These are phyloP conservation scores for Channa striata DNA, from an alignment of 2,797 vertebrate genomes.

Conservation along the genomic window DNA sequence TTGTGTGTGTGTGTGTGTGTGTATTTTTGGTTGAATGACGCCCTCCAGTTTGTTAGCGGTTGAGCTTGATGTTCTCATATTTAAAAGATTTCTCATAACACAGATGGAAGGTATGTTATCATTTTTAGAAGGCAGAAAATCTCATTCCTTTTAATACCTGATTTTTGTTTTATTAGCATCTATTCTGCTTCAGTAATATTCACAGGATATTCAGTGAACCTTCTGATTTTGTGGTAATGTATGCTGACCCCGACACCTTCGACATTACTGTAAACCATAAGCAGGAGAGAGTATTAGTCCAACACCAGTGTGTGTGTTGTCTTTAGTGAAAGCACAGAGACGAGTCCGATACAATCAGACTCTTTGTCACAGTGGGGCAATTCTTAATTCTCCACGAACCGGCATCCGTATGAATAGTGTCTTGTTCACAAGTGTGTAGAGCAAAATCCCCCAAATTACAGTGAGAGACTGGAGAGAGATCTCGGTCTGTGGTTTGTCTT, in stretches of 20 bases:
- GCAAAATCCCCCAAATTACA: conserved; percentile 52
- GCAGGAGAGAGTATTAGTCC: not conserved
- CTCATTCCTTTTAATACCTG: too few relatives aligned
- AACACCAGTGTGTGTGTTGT: not conserved
- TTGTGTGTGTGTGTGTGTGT: too few relatives aligned
- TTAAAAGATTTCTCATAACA: not conserved
- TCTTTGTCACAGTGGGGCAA: conserved; percentile 64
- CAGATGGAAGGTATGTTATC: not conserved
- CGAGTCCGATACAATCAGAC: conserved; percentile 55
- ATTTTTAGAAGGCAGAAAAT: too few relatives aligned
- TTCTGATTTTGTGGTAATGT: not conserved
- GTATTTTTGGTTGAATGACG: too few relatives aligned
- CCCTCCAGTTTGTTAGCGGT: too few relatives aligned
- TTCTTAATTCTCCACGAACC: conserved; percentile 51
- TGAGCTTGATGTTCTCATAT: too few relatives aligned
- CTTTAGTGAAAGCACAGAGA: conserved; percentile 36
- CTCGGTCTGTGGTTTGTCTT: conserved; percentile 29
- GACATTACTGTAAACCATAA: not conserved
- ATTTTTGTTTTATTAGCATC: too few relatives aligned
- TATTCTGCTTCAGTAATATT: too few relatives aligned
- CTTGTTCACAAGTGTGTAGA: conserved; percentile 56
- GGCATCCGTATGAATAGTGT: conserved; percentile 60
- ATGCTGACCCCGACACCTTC: not conserved
- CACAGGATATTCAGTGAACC: too few relatives aligned
- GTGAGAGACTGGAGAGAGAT: conserved; percentile 7